Conservation (phyloP, 2,113 vertebrate species). For the Holacanthus passer region DNA sequence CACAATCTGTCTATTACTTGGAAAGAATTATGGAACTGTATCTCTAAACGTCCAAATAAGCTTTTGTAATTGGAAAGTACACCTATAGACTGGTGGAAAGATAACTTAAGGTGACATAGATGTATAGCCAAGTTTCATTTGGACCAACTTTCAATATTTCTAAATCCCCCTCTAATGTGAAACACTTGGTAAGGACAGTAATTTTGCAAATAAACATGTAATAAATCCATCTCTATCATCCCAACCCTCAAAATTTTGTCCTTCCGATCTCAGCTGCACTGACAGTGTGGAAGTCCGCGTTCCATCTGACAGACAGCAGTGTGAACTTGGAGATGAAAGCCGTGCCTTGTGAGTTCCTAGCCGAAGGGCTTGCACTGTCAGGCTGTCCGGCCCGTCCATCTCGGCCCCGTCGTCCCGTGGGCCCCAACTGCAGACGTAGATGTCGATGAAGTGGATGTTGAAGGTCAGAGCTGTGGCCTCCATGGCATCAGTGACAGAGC, state of each 20-base stretch:
- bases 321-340: conserved; percentile 63
- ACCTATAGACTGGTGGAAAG: not conserved
- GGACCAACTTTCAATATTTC: not conserved
- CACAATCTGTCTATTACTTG: not conserved
- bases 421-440: conserved; percentile 80
- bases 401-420: conserved; percentile 68
- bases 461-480: conserved; percentile 79
- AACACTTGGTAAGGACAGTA: not conserved
- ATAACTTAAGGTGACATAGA: not conserved
- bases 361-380: conserved; percentile 70
- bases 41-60: not conserved
- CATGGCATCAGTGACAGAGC: conserved; percentile 75
- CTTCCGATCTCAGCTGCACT: conserved; percentile 25
- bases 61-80: not conserved
- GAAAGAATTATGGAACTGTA: not conserved
- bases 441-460: conserved; percentile 78
- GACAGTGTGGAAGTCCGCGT: conserved; percentile 37
- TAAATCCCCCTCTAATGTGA: not conserved
- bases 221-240: conserved; percentile 5
- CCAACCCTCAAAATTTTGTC: conserved; percentile 14
- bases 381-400: conserved; percentile 71
- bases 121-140: not conserved
- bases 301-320: conserved; percentile 46
- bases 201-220: conserved; percentile 1
- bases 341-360: conserved; percentile 70